A percentile compares a stretch with the other conserved stretches of the same genome.
These are phyloP conservation scores for Conus ventricosus DNA, from an alignment of 1,140 invertebrate species.

Conservation along the genomic window DNA sequence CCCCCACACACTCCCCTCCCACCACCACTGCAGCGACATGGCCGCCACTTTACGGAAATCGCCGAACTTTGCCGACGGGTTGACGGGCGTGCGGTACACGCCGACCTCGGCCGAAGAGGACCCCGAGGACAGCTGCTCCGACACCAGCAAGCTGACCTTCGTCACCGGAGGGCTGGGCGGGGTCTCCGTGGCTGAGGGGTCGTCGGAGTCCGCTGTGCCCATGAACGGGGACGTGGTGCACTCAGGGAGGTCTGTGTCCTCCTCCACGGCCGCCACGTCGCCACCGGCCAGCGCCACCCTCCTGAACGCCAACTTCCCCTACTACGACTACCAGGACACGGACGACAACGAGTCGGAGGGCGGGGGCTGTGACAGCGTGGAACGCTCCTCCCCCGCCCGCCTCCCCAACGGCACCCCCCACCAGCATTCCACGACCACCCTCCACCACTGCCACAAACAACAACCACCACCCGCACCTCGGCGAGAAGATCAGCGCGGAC, in stretches of 20 bases:
- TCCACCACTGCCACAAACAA: conserved; percentile 6
- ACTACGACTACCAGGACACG: conserved; percentile 32
- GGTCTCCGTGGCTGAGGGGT: not conserved
- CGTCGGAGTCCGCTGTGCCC: not conserved
- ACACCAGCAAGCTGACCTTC: conserved; percentile 15
- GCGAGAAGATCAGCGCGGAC: conserved; percentile 7
- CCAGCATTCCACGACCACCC: not conserved
- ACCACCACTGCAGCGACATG: not conserved
- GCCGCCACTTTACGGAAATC: conserved; percentile 2
- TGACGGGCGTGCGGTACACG: conserved; percentile 25
- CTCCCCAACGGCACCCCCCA: conserved; percentile 17
- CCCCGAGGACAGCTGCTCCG: conserved; percentile 14
- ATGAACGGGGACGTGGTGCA: conserved; percentile 24
- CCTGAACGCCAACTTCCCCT: conserved; percentile 12
- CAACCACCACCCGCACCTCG: not conserved
- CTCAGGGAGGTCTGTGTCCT: not conserved
- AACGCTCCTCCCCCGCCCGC: not conserved
- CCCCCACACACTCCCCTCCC: not conserved
- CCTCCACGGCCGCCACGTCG: not conserved
- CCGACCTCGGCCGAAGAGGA: conserved; percentile 23
- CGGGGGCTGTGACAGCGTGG: conserved; percentile 4
- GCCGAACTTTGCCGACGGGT: conserved; percentile 5
- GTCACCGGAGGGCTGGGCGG: not conserved
- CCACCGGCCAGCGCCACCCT: not conserved
- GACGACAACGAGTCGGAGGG: conserved; percentile 30